Evolutionary conservation across 1,140 invertebrate genomes (phyloP), one percentile per base, ranked within the genome.

Genomic region (Trachelipus rathkii): DNA sequence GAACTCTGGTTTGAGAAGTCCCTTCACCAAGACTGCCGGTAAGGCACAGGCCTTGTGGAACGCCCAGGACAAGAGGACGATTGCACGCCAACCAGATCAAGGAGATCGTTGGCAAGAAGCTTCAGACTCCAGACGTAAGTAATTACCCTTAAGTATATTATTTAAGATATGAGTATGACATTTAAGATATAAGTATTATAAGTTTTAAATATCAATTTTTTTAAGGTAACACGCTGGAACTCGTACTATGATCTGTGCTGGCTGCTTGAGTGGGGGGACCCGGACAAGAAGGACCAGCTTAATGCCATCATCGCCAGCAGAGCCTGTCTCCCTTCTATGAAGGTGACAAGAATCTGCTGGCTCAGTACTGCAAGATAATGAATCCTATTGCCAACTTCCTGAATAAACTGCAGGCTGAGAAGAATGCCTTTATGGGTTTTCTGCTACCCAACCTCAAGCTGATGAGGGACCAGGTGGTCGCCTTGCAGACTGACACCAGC

Each of bases 241-340:
- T 77, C 72, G 10, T 60, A 74, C 70, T 77, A 75, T 70, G 75
- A 77, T 72, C 72, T 46, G 71, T 44, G 72, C 33, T 45, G 75
- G 13, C 45, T 77, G n/a, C 71, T 15, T 23, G 33, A 77, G 44
- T 44, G 76, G 15, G 50, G 75, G 15, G 11, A 33, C 69, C 21
- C 1, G 24, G 69, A 23, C 3, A 77, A 77, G 70, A 77, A 77
- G 33, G 50, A 53, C 13, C 45, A 73, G 71, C 70, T 77, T 15
- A 74, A 73, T 19, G 71, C 45, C 33, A 9, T 77, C 45, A 46
- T 74, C 50, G 45, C 43, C 50, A 77, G 45, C 19, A n/a, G 46
- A 44, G 43, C 71, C 71, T 71, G 69, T 33, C 69, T 2, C 44
- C 44, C 33, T 75, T 75, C 71, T 46, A 19, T 44, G 70, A 77